Percentiles rank a stretch among this genome's conserved stretches.
Evolutionary conservation across 2,113 vertebrate species (phyloP).

Genomic region (Myotis davidii): DNA sequence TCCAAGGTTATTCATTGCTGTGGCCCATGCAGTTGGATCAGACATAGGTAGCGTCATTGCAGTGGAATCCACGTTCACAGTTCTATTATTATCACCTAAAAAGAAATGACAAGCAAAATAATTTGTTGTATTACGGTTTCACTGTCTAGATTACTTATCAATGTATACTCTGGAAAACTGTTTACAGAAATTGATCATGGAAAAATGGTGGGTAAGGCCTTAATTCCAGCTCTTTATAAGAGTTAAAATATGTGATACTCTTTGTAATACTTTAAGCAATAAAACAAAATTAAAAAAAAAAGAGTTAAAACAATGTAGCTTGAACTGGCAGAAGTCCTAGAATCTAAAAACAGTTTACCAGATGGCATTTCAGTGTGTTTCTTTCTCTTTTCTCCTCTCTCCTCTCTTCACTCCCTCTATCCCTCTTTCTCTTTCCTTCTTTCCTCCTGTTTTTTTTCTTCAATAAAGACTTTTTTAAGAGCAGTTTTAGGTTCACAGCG

Average conservation of each 20-base stretch:
- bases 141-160: constrained; percentile 43
- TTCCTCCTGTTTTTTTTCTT: not conserved
- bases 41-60: constrained; percentile 94
- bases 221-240: constrained; percentile 13
- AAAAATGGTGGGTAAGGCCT: not conserved
- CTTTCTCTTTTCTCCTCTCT: not conserved
- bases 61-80: constrained; percentile 92
- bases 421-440: not conserved
- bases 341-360: constrained; percentile 58
- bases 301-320: constrained; percentile 47
- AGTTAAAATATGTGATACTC: not conserved
- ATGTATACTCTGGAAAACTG: constrained; percentile 29
- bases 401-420: too few species aligned
- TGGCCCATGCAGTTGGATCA: constrained; percentile 94
- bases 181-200: constrained; percentile 37
- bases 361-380: constrained; percentile 38
- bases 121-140: constrained; percentile 51
- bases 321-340: constrained; percentile 50
- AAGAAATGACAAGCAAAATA: constrained; percentile 64
- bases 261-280: too few species aligned
- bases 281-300: not conserved
- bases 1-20: constrained; percentile 98
- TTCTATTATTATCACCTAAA: constrained; percentile 89
- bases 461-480: not conserved
- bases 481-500: not conserved